These are phyloP conservation scores for Apodemia hepburni DNA, from an alignment of 2,888 invertebrate species.

Conservation along the genomic window DNA sequence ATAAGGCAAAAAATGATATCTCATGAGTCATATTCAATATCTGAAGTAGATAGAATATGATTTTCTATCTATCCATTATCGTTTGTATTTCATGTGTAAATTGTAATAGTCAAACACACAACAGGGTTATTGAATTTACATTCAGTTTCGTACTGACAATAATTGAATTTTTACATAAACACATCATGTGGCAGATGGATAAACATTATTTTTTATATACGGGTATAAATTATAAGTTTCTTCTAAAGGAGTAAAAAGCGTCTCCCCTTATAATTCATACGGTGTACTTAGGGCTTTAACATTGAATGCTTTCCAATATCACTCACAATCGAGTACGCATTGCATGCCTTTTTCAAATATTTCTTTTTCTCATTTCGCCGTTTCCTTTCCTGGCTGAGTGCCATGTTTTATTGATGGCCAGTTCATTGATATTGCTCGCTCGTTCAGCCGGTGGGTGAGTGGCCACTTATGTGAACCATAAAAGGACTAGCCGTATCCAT, in stretches of 20 bases:
- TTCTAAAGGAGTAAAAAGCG: conserved; percentile 36
- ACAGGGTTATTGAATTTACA: no score
- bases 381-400: conserved; percentile 75
- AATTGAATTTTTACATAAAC: no score
- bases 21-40: no score
- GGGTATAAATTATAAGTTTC: conserved; percentile 35
- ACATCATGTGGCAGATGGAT: no score
- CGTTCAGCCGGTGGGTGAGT: conserved; percentile 77
- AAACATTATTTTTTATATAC: no score
- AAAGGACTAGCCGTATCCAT: conserved; percentile 77
- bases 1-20: no score
- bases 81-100: no score
- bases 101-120: no score
- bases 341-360: conserved; percentile 71
- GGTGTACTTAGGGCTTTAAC: conserved; percentile 58
- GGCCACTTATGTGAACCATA: conserved; percentile 77
- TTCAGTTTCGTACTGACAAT: no score
- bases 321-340: conserved; percentile 67
- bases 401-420: conserved; percentile 79
- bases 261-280: conserved; percentile 61
- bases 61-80: no score
- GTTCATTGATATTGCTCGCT: conserved; percentile 79
- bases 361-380: conserved; percentile 75
- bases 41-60: no score
- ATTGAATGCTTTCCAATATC: conserved; percentile 72